Conservation (phyloP, 2,113 vertebrate species). For the Tricholaema leucomelas region DNA sequence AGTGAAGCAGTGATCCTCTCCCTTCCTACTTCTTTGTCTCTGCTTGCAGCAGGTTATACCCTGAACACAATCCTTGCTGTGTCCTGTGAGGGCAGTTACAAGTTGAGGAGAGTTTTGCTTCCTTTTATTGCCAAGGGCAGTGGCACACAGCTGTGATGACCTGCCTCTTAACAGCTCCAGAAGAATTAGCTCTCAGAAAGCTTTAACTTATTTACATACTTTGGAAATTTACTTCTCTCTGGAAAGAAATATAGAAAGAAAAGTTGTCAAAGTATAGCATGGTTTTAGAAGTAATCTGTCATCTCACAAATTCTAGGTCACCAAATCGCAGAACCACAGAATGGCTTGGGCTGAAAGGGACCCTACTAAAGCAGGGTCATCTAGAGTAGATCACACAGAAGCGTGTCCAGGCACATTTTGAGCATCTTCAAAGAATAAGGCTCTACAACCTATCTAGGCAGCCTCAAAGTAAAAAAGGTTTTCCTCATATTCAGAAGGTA, state of each 20-base stretch:
- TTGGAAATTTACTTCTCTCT: background rate
- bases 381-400: background rate
- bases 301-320: background rate
- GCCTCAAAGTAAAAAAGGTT: background rate
- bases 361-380: background rate
- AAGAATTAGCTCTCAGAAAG: background rate
- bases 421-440: background rate
- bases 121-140: background rate
- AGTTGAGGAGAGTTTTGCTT: background rate
- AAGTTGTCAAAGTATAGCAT: background rate
- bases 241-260: background rate
- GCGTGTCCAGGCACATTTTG: background rate
- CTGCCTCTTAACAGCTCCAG: background rate
- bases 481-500: background rate
- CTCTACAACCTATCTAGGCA: background rate
- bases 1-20: background rate
- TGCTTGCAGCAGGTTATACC: background rate
- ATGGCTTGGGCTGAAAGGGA: background rate
- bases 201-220: background rate
- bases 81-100: background rate
- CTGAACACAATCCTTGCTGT: background rate
- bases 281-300: background rate
- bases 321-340: background rate
- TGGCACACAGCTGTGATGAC: background rate
- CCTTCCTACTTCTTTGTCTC: background rate